Evolutionary conservation across 2,888 invertebrate species (phyloP), one percentile per base, ranked within the genome.

Genomic region (Hybos culiciformis): DNA sequence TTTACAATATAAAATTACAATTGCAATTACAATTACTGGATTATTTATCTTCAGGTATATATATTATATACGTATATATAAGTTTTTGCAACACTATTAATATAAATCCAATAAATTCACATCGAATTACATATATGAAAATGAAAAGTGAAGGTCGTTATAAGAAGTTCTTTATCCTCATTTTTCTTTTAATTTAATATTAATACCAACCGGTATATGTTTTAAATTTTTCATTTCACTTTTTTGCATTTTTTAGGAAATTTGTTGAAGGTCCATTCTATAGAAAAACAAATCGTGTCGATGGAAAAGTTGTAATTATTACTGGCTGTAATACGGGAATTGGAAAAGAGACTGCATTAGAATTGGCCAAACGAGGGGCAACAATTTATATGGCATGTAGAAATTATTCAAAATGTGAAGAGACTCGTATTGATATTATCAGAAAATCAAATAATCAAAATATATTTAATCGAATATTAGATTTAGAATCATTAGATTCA

Each of bases 341-440:
- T 53, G 88, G 88, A 32, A 78, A 74, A 61, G 83, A 81, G 62
- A 77, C 80, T 0, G 80, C 75, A 0, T 67, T 71, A 61, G 81
- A 80, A 55, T 69, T 88, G 57, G 86, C 86, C 0, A 70, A 70
- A 39, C 67, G 83, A 40, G 79, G 81, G 7, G 87, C 82, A 7
- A 82, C 78, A 70, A 79, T 90, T 51, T 79, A 86, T 56, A 82
- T 91, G 84, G 90, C 87, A 5, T 90, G 90, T 55, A 73, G 87
- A 36, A 76, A 90, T 67, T 71, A 86, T 67, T 62, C 69, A 33
- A 75, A 74, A 56, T 90, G 88, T 64, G 85, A 87, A 72, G 66
- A 67, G 6, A 69, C 73, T 31, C 74, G 83, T 1, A 70, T 76
- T 54, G 78, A 83, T 53, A 83, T 88, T 49, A 83, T 88, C 37